Evolutionary conservation across 1,140 invertebrate species (phyloP).

Genomic region (Drosophila arizonae): DNA sequence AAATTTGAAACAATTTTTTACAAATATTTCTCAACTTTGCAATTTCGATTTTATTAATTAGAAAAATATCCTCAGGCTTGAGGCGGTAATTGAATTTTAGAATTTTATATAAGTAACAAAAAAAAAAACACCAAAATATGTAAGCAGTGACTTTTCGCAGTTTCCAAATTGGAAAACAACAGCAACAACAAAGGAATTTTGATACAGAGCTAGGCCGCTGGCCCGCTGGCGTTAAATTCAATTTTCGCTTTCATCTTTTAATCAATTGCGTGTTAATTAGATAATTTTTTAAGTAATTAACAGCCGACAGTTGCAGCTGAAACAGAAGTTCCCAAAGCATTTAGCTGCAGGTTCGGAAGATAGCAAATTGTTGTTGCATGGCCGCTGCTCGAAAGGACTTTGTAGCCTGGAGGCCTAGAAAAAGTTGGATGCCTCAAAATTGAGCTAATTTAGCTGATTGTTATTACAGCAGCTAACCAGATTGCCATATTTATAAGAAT

Average conservation of each 20-base stretch:
- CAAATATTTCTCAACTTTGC: background rate
- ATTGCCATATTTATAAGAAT: too few relatives aligned
- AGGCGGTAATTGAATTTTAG: conserved; percentile 22
- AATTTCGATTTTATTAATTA: conserved; percentile 12
- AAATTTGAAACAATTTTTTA: conserved; percentile 5
- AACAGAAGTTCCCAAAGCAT: conserved; percentile 20
- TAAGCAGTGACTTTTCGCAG: background rate
- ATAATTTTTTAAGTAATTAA: conserved; percentile 37
- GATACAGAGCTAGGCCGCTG: background rate
- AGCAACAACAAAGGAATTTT: background rate
- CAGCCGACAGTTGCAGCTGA: conserved; percentile 32
- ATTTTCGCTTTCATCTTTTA: conserved; percentile 37
- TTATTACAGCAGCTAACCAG: too few relatives aligned
- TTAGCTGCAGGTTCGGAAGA: background rate
- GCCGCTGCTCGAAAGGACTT: too few relatives aligned
- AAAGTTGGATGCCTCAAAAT: background rate
- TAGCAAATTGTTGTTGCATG: background rate
- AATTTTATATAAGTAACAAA: conserved; percentile 7
- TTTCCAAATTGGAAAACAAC: conserved; percentile 17
- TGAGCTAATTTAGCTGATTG: too few relatives aligned
- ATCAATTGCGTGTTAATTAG: conserved; percentile 21
- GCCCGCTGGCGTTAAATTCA: conserved; percentile 7
- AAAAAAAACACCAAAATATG: background rate
- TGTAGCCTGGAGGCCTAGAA: background rate
- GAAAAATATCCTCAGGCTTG: conserved; percentile 13